Conservation (phyloP, 1,140 invertebrate species). For the Apis florea region DNA sequence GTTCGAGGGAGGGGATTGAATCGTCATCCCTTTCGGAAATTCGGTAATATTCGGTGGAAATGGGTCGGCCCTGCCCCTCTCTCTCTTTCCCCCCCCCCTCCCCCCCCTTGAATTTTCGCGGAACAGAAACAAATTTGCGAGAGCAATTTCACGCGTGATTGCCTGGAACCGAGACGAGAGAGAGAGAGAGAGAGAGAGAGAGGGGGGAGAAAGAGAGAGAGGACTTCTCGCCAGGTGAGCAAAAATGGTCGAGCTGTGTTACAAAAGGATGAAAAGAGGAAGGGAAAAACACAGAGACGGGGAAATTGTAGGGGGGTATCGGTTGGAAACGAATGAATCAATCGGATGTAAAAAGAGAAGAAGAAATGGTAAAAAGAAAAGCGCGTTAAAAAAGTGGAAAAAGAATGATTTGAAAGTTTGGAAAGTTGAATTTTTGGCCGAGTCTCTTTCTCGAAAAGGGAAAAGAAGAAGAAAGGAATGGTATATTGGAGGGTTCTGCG, state of each 20-base stretch:
- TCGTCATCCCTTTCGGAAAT: conserved; percentile 9
- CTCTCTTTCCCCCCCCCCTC: neutral
- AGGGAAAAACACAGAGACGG: too few species aligned
- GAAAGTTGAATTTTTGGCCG: too few species aligned
- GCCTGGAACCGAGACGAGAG: neutral
- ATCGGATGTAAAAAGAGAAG: too few species aligned
- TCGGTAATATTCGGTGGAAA: conserved; percentile 16
- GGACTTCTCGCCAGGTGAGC: neutral
- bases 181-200: too few species aligned
- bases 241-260: neutral
- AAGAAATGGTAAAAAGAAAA: neutral
- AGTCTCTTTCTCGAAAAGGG: too few species aligned
- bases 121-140: conserved; percentile 18
- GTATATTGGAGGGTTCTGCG: too few species aligned
- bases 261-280: neutral
- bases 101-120: conserved; percentile 3
- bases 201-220: too few species aligned
- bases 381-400: neutral
- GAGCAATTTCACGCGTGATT: conserved; percentile 32
- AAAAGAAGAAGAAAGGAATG: too few species aligned
- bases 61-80: neutral
- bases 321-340: too few species aligned
- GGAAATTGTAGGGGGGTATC: too few species aligned
- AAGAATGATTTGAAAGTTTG: neutral
- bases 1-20: neutral